Conservation (phyloP, 2,113 vertebrate genomes). For the Canis aureus region DNA sequence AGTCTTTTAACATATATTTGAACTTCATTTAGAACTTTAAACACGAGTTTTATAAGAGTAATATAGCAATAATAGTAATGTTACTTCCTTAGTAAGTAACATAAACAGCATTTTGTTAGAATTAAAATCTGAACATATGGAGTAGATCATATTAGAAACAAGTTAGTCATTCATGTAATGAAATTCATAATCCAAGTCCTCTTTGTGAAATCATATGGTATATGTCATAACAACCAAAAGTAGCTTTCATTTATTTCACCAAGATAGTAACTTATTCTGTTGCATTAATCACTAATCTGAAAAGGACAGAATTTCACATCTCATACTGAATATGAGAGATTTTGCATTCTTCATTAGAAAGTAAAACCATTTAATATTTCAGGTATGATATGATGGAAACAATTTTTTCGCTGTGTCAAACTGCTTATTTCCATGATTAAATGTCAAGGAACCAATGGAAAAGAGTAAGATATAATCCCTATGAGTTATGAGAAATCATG, state of each 20-base stretch:
- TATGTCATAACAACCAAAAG: background rate
- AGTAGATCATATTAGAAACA: background rate
- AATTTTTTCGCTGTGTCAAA: background rate
- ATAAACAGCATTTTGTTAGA: background rate
- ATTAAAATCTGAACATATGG: background rate
- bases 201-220: background rate
- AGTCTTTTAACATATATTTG: slow-evolving; percentile 3
- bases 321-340: background rate
- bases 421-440: slow-evolving; percentile 10
- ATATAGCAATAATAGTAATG: background rate
- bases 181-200: background rate
- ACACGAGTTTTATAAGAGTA: background rate
- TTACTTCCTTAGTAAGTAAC: background rate
- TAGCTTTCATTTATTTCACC: background rate
- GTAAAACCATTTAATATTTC: background rate
- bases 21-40: background rate
- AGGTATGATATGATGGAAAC: background rate
- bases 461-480: background rate
- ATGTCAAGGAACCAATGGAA: background rate
- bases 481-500: background rate
- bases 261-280: background rate
- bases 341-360: background rate
- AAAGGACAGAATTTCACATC: background rate
- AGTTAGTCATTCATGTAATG: background rate
- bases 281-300: slow-evolving; percentile 22